These are phyloP conservation scores for Asbolus verrucosus DNA, from an alignment of 1,140 invertebrate genomes.

Conservation along the genomic window DNA sequence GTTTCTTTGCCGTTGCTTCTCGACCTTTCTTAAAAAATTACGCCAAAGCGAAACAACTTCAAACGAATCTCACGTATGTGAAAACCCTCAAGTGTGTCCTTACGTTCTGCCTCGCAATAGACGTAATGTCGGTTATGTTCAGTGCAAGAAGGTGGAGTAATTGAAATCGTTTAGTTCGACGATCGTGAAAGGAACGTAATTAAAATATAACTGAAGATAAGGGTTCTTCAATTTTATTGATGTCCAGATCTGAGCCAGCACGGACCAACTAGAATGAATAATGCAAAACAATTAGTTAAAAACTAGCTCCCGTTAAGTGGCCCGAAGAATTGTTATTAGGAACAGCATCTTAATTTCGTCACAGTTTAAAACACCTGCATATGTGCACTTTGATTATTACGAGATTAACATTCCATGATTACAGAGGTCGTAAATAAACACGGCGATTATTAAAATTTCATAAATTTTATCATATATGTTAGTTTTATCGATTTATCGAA, in stretches of 20 bases:
- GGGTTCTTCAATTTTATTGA: slow-evolving; percentile 17
- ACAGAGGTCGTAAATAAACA: slow-evolving; percentile 5
- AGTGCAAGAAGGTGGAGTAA: too few species aligned
- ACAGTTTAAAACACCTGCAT: too few species aligned
- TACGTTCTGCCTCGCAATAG: too few species aligned
- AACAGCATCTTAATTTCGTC: not conserved
- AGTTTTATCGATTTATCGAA: slow-evolving; percentile 10
- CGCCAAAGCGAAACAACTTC: too few species aligned
- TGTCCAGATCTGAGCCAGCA: slow-evolving; percentile 1
- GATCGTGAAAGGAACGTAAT: not conserved
- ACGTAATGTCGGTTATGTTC: too few species aligned
- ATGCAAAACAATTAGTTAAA: slow-evolving; percentile 9
- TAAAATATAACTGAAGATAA: not conserved
- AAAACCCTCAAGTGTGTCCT: too few species aligned
- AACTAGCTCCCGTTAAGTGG: slow-evolving; percentile 2
- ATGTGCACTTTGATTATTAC: slow-evolving; percentile 10
- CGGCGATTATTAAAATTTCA: not conserved
- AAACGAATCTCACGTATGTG: too few species aligned
- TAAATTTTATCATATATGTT: not conserved
- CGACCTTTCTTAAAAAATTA: too few species aligned
- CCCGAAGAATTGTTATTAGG: not conserved
- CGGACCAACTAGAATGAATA: slow-evolving; percentile 10
- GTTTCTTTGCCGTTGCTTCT: too few species aligned
- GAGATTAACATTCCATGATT: not conserved
- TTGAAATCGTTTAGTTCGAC: not conserved